phyloP scores from a whole-genome alignment of 2,113 vertebrate species.

The Corythaixoides concolor region DNA sequence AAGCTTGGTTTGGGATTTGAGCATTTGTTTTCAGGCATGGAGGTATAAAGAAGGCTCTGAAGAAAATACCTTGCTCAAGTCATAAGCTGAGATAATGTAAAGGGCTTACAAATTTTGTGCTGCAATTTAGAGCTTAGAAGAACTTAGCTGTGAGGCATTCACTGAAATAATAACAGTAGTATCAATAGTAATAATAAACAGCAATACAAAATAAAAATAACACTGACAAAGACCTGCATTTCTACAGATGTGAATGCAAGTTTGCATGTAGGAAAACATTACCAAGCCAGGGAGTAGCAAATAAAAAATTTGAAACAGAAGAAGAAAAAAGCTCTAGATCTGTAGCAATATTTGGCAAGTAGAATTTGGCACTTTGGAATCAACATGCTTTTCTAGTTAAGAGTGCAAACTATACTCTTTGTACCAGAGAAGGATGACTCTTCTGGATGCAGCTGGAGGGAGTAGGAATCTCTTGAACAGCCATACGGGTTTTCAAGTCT shows the following conservation, averaged over 20 bases:
- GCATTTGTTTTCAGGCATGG: not conserved
- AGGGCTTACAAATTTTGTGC: not conserved
- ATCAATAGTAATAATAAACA: not conserved
- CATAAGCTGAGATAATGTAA: not conserved
- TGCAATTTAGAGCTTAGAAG: not conserved
- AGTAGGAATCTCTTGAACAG: not conserved
- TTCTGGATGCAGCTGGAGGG: conserved; percentile 16
- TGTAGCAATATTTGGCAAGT: conserved; percentile 42
- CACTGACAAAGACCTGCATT: not conserved
- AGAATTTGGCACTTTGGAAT: conserved; percentile 29
- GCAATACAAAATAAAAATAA: not conserved
- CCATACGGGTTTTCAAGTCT: not conserved
- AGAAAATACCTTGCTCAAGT: not conserved
- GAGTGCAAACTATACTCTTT: not conserved
- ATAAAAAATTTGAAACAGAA: conserved; percentile 14
- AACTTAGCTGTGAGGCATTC: not conserved
- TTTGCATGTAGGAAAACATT: not conserved
- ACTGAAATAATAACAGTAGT: not conserved
- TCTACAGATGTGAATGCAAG: not conserved
- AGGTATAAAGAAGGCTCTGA: not conserved
- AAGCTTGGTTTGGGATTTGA: not conserved
- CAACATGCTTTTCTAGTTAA: conserved; percentile 51
- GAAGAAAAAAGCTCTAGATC: conserved; percentile 7
- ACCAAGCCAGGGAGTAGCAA: not conserved
- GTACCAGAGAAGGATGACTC: conserved; percentile 25